phyloP scores from a whole-genome alignment of 2,113 vertebrate species.

The Grantiella picta region DNA sequence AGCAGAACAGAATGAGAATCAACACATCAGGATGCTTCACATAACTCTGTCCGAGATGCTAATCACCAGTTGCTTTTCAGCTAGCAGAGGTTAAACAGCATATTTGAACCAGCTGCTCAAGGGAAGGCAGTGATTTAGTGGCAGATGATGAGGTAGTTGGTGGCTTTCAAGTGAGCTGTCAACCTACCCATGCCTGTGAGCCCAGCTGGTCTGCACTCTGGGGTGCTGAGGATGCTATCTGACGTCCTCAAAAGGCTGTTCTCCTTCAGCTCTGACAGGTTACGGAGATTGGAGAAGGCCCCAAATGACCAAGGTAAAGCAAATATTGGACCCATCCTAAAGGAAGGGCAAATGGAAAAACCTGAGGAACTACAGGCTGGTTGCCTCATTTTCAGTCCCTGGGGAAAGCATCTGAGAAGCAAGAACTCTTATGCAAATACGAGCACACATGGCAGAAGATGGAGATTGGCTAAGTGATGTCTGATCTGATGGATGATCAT shows the following conservation, averaged over 20 bases:
- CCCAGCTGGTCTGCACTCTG: not conserved
- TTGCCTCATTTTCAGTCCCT: not conserved
- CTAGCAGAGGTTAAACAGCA: not conserved
- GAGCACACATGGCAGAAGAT: not conserved
- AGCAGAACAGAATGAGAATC: not conserved
- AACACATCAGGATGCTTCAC: not conserved
- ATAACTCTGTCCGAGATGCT: not conserved
- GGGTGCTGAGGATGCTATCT: not conserved
- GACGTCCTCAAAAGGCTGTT: not conserved
- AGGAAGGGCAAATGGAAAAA: not conserved
- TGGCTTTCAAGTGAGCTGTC: not conserved
- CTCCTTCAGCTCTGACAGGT: not conserved
- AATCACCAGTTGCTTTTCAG: not conserved
- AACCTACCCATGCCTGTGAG: accelerated
- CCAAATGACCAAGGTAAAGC: not conserved
- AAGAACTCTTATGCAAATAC: not conserved
- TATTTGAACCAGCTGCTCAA: not conserved
- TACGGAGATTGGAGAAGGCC: not conserved
- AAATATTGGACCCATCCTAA: not conserved
- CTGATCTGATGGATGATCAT: not conserved
- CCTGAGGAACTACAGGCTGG: not conserved
- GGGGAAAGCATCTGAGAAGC: not conserved
- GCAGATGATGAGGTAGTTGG: not conserved
- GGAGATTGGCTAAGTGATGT: not conserved
- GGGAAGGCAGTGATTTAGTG: not conserved